Evolutionary conservation across 2,113 vertebrate genomes (phyloP).

Genomic region (Oncorhynchus gorbuscha): DNA sequence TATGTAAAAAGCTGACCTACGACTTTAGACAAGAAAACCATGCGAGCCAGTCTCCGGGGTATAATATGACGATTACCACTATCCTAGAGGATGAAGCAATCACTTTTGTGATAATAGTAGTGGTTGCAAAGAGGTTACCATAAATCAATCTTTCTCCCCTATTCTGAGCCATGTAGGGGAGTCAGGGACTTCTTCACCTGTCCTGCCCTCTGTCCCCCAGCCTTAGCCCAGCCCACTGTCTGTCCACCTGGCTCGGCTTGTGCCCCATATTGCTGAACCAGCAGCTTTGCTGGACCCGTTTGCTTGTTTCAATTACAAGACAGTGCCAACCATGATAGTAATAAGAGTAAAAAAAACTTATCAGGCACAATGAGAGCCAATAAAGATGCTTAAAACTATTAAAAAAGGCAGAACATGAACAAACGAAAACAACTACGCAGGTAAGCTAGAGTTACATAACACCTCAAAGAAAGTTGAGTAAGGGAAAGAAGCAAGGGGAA

Average conservation of each 20-base stretch:
- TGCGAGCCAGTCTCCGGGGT: background rate
- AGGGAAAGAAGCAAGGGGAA: constrained; percentile 32
- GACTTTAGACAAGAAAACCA: background rate
- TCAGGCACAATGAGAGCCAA: constrained; percentile 61
- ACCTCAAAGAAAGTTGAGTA: constrained; percentile 51
- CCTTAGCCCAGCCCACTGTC: background rate
- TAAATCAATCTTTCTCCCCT: background rate
- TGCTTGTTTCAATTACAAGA: constrained; percentile 47
- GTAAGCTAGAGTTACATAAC: constrained; percentile 42
- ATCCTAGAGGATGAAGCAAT: too few relatives aligned
- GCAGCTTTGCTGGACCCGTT: constrained; percentile 63
- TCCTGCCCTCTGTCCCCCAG: too few relatives aligned
- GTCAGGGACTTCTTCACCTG: background rate
- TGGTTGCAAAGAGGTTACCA: constrained; percentile 4
- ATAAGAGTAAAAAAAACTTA: constrained; percentile 37
- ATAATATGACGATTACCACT: background rate
- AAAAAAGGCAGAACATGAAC: constrained; percentile 69
- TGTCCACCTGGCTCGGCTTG: constrained; percentile 11
- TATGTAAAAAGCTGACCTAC: background rate
- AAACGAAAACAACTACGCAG: too few relatives aligned
- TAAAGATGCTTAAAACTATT: constrained; percentile 76
- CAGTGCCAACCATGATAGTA: constrained; percentile 37
- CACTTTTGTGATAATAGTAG: constrained; percentile 2
- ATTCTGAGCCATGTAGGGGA: background rate
- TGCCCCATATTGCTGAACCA: constrained; percentile 70